Evolutionary conservation across 2,888 invertebrate genomes (phyloP).

Genomic region (Aproaerema taeniolella): DNA sequence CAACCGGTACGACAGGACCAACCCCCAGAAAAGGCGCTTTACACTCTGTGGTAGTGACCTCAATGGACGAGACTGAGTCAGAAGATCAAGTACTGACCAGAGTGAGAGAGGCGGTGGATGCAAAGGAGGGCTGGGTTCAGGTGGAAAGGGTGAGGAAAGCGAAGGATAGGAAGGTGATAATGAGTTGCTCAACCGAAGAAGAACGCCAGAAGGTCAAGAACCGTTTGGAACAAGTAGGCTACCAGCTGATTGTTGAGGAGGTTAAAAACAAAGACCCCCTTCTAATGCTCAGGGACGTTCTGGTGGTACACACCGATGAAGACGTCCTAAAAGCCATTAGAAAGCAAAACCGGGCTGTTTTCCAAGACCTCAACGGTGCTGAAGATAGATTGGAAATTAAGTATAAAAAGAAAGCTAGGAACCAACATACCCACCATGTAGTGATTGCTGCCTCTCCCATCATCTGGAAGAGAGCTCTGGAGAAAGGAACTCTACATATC

Average conservation of each 20-base stretch:
- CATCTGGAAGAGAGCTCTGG: background rate
- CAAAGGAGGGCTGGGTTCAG: slow-evolving; percentile 10
- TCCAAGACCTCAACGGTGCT: background rate
- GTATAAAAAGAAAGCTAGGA: background rate
- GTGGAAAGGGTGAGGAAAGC: slow-evolving; percentile 15
- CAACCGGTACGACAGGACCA: no score
- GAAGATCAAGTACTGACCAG: slow-evolving; percentile 11
- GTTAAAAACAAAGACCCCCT: slow-evolving; percentile 15
- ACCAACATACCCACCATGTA: background rate
- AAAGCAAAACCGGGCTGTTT: background rate
- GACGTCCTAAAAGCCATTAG: background rate
- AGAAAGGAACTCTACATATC: background rate
- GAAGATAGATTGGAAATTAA: background rate
- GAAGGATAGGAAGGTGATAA: slow-evolving; percentile 15
- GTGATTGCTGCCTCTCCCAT: background rate
- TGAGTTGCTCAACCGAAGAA: slow-evolving; percentile 11
- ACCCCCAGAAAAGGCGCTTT: background rate
- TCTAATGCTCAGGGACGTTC: slow-evolving; percentile 9
- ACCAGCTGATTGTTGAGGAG: slow-evolving; percentile 5
- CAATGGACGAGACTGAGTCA: background rate
- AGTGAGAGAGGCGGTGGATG: slow-evolving; percentile 7
- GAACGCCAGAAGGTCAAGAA: slow-evolving; percentile 2
- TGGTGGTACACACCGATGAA: background rate
- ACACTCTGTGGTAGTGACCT: slow-evolving; percentile 2
- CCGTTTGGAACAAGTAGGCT: background rate